Evolutionary conservation across 2,888 invertebrate genomes (phyloP).

Genomic region (Nephrotoma guestfalica): DNA sequence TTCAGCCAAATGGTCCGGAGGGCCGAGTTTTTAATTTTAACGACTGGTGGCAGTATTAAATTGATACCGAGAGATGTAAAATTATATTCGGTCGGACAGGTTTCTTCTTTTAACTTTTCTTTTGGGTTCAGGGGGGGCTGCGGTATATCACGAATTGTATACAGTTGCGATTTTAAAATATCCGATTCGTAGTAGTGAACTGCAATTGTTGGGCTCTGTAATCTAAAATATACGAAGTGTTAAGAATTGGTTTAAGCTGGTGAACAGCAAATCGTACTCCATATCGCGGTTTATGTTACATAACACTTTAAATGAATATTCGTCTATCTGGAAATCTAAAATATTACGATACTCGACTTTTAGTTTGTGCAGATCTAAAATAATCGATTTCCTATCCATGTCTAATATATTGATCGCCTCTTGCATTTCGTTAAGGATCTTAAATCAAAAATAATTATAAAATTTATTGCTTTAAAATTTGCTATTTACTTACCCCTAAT

Average conservation of each 20-base stretch:
- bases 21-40: constrained; percentile 32
- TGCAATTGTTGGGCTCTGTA: constrained; percentile 25
- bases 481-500: constrained; percentile 24
- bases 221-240: constrained; percentile 15
- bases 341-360: constrained; percentile 27
- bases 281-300: constrained; percentile 32
- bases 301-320: constrained; percentile 29
- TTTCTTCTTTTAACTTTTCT: constrained; percentile 12
- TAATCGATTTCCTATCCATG: constrained; percentile 17
- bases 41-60: constrained; percentile 31
- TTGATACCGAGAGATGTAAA: constrained; percentile 32
- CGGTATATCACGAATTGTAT: constrained; percentile 22
- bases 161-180: constrained; percentile 28
- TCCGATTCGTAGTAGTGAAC: constrained; percentile 26
- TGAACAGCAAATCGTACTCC: constrained; percentile 19
- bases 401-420: constrained; percentile 20
- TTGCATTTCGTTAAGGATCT: constrained; percentile 30
- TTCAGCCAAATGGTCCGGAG: constrained; percentile 36
- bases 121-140: constrained; percentile 12
- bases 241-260: not conserved
- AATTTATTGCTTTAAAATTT: not conserved
- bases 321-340: constrained; percentile 26
- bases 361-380: constrained; percentile 22
- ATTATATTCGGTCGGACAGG: constrained; percentile 30
- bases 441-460: not conserved